Conservation (phyloP, 2,888 invertebrate species). For the Chelonus formosanus region DNA sequence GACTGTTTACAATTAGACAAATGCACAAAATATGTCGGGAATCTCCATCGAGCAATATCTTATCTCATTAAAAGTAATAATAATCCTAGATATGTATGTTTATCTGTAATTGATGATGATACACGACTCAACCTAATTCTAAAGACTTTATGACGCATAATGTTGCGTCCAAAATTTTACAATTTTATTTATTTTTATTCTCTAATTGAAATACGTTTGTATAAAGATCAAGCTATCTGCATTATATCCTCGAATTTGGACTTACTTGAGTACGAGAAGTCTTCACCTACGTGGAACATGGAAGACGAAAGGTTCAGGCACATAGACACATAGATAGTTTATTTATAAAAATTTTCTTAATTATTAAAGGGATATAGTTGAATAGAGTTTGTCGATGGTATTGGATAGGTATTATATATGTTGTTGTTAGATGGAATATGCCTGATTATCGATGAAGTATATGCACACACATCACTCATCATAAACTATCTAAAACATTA, state of each 20-base stretch:
- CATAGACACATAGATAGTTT: slow-evolving; percentile 60
- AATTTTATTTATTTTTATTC: neutral
- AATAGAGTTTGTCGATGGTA: too few relatives aligned
- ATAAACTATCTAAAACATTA: neutral
- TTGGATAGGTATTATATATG: too few relatives aligned
- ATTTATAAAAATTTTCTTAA: slow-evolving; percentile 36
- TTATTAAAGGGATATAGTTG: neutral
- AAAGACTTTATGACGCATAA: too few relatives aligned
- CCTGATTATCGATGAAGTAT: neutral
- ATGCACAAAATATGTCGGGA: too few relatives aligned
- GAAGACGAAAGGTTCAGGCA: slow-evolving; percentile 61
- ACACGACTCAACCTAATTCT: too few relatives aligned
- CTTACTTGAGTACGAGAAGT: slow-evolving; percentile 74
- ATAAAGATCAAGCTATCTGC: neutral
- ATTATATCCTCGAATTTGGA: slow-evolving; percentile 55
- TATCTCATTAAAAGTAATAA: too few relatives aligned
- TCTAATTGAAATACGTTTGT: neutral
- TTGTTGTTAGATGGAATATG: too few relatives aligned
- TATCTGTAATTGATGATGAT: too few relatives aligned
- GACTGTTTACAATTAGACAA: too few relatives aligned
- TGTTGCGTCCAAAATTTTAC: too few relatives aligned
- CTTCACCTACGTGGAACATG: slow-evolving; percentile 68
- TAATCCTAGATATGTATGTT: too few relatives aligned
- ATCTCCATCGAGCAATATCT: too few relatives aligned
- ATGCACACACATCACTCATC: slow-evolving; percentile 3